Percentiles rank a stretch among this genome's conserved stretches.
phyloP scores from a whole-genome alignment of 1,140 invertebrate species.

The Whitmania pigra region DNA sequence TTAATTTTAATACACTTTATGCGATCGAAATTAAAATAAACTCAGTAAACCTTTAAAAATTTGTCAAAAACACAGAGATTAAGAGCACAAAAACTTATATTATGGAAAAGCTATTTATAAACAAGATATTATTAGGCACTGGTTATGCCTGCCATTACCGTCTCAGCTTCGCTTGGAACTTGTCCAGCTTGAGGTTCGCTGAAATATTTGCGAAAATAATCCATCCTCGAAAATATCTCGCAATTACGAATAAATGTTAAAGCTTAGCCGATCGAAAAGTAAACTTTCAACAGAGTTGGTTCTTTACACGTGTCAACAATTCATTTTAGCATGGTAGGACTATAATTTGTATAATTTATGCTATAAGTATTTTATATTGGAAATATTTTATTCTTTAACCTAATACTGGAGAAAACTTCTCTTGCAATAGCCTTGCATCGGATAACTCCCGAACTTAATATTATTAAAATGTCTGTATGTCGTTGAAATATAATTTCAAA shows the following conservation, averaged over 20 bases:
- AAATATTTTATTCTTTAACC: too few relatives aligned
- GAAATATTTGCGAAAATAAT: slow-evolving; percentile 46
- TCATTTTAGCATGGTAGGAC: neutral
- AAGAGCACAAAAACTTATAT: neutral
- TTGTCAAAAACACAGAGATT: too few relatives aligned
- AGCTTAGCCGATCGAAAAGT: neutral
- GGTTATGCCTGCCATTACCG: slow-evolving; percentile 48
- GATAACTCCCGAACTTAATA: too few relatives aligned
- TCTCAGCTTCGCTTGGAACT: slow-evolving; percentile 66
- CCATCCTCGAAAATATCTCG: slow-evolving; percentile 30
- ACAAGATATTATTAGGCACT: neutral
- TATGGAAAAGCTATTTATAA: neutral
- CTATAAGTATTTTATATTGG: too few relatives aligned
- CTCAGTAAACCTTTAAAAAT: too few relatives aligned
- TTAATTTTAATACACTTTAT: too few relatives aligned
- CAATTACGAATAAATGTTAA: neutral
- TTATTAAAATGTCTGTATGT: too few relatives aligned
- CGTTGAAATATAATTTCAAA: too few relatives aligned
- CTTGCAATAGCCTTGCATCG: too few relatives aligned
- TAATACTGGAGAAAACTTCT: too few relatives aligned
- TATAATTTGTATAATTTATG: neutral
- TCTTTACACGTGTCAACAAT: slow-evolving; percentile 9
- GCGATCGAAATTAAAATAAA: neutral
- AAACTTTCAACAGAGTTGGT: neutral
- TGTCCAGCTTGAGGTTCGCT: slow-evolving; percentile 61